Conservation (phyloP, 35 echinoderm and acorn worm genomes). For the Apostichopus japonicus region DNA sequence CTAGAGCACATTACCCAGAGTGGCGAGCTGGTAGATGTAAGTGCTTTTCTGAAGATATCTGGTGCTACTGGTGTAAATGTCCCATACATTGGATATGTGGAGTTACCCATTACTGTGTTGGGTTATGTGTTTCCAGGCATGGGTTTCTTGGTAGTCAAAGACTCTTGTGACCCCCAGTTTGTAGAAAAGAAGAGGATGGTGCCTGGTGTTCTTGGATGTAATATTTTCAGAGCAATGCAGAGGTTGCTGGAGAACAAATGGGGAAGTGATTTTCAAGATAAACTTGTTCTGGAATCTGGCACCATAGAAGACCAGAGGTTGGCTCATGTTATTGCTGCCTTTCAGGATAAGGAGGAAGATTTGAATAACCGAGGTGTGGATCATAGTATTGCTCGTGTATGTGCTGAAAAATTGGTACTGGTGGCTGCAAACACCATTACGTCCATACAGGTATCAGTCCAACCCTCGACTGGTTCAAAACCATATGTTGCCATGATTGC, state of each 20-base stretch:
- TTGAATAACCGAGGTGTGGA: too few relatives aligned
- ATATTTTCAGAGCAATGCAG: background rate
- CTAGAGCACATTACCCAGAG: too few relatives aligned
- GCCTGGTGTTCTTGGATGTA: background rate
- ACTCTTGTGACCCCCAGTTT: background rate
- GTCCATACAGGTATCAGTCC: too few relatives aligned
- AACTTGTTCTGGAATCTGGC: background rate
- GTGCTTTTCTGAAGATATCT: constrained; percentile 25
- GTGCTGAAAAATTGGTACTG: too few relatives aligned
- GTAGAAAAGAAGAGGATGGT: background rate
- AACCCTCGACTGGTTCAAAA: too few relatives aligned
- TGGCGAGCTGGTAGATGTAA: constrained; percentile 36
- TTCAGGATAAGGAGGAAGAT: too few relatives aligned
- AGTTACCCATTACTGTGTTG: background rate
- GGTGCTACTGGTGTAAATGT: constrained; percentile 9
- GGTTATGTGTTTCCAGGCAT: background rate
- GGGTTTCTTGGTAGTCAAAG: constrained; percentile 38
- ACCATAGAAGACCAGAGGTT: background rate
- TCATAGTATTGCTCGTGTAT: too few relatives aligned
- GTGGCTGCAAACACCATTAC: too few relatives aligned
- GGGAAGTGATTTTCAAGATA: background rate
- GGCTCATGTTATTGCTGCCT: too few relatives aligned
- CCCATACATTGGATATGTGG: constrained; percentile 22
- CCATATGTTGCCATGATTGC: too few relatives aligned
- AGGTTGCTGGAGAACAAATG: background rate